Base-by-base conservation (phyloP, 2,113 vertebrate species). In the Oreochromis niloticus region DNA sequence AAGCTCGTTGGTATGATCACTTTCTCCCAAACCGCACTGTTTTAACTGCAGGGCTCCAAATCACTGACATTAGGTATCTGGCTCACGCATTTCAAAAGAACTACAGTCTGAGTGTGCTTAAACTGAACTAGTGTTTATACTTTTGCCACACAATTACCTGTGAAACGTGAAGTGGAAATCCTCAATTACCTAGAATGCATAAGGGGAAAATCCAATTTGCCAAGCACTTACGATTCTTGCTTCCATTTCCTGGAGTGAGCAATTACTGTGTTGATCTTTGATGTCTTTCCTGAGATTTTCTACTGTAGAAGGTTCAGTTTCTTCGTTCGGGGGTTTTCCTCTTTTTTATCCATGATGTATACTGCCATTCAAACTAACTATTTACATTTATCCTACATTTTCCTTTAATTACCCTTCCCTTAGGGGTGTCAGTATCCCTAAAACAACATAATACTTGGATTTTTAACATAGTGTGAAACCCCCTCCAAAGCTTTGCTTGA, bases 11-110 rank as follows among this genome's bases (percentile, higher is more conserved):
- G 85, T 90, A 82, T 82, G 85, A 87, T 95, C 90, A 93, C 89
- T 93, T 89, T 87, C 94, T 91, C 89, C 80, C 14, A 89, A 92
- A 94, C 92, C 89, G 50, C 94, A 94, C 57, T 80, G 19, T 59
- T 87, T 34, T 50, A 13, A 24, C 75, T 84, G 73, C 48, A 78
- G 75, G 55, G 71, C 22, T 41, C 71, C 24, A 83, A 83, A 66
- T 86, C 83, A 81, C 82, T 66, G 81, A 86, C 84, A 63, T 56
- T 43, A 63, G 19, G 19, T 14, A 59, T 82, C 41, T 48, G 14
- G 84, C 32, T 61, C 3, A 17, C 32, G 54, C 32, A 43, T 9
- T 75, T 83, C 24, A 59, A 84, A 89, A 78, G 41, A 87, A 86
- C 63, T 84, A 39, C n/a, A 82, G 73, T 78, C 7, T 50, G 55